Conservation (phyloP, 2,888 invertebrate genomes). For the Drosophila falleni region DNA sequence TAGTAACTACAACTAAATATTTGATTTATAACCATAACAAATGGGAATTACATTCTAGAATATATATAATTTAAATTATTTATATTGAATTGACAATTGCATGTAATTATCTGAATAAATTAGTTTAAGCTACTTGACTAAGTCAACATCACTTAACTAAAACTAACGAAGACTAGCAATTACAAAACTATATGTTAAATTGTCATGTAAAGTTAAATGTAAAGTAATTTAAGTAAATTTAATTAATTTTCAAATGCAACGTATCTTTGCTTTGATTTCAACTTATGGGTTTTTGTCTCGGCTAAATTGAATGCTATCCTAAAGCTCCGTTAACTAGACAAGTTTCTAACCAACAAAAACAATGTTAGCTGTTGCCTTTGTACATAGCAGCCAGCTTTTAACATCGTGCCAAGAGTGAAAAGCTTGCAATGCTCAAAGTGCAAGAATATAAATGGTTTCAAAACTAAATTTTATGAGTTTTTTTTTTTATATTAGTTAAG, state of each 20-base stretch:
- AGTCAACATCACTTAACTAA: neutral
- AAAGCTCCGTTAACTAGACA: neutral
- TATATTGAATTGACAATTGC: neutral
- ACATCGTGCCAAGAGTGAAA: neutral
- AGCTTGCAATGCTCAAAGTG: no score
- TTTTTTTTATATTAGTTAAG: no score
- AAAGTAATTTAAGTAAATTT: neutral
- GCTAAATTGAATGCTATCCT: constrained; percentile 4
- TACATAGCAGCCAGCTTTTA: constrained; percentile 5
- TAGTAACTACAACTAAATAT: neutral
- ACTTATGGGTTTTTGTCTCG: constrained; percentile 12
- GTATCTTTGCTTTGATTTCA: no score
- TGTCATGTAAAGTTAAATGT: neutral
- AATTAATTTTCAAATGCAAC: neutral
- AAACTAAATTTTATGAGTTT: no score
- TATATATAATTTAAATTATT: neutral
- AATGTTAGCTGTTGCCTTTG: neutral
- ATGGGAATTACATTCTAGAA: neutral
- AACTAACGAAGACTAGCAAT: neutral
- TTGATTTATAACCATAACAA: constrained; percentile 3
- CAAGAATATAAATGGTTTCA: no score
- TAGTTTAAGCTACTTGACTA: neutral
- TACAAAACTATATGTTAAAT: neutral
- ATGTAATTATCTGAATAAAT: neutral
- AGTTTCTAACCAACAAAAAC: neutral